phyloP scores from a whole-genome alignment of 1,140 invertebrate species.

The Acyrthosiphon pisum region DNA sequence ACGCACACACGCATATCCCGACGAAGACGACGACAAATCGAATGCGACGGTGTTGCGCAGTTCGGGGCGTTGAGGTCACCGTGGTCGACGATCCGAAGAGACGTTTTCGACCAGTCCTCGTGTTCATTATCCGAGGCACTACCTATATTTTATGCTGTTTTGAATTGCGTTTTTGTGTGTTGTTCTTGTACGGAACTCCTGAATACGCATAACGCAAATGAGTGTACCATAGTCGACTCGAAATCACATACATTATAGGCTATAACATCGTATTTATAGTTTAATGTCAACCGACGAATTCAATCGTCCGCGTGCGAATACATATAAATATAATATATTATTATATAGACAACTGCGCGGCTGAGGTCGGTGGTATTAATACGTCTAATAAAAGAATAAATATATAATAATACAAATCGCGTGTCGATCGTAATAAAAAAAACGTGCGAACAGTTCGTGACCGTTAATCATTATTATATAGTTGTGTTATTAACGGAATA shows the following conservation, averaged over 20 bases:
- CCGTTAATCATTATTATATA: background rate
- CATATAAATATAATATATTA: background rate
- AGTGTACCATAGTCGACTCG: background rate
- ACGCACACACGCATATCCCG: background rate
- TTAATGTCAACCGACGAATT: background rate
- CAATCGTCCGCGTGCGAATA: background rate
- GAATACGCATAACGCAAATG: background rate
- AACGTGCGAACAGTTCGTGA: slow-evolving; percentile 20
- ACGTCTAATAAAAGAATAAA: background rate
- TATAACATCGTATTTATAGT: background rate
- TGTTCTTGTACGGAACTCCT: background rate
- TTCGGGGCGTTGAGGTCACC: background rate
- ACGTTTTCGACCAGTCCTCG: background rate
- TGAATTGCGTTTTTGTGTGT: background rate
- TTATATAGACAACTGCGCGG: background rate
- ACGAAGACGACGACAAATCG: background rate
- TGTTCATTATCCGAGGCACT: background rate
- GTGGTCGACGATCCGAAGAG: background rate
- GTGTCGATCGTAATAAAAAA: background rate
- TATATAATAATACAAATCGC: slow-evolving; percentile 1
- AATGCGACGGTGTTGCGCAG: background rate
- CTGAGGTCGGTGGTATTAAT: background rate
- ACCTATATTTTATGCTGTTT: background rate
- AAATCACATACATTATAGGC: background rate
- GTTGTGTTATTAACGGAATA: background rate